Base-by-base conservation (phyloP, 2,797 vertebrate genomes). In the Anabas testudineus region DNA sequence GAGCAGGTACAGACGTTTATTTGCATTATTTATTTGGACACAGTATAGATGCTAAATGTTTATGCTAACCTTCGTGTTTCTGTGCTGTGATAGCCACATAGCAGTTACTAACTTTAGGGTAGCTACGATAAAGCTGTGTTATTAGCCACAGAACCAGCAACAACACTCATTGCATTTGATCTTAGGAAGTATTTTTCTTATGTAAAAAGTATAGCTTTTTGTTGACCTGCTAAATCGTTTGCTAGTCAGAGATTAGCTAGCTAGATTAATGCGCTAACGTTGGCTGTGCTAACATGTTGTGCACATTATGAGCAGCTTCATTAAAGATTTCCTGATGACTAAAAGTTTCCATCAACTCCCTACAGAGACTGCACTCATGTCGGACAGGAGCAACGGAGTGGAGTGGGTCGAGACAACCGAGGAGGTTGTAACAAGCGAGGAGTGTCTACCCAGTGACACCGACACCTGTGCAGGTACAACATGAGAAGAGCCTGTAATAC, bases 361-460 rank as follows among this genome's bases (percentile, higher is more conserved):
- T 13, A 0, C 58, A 78, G 57, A 71, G 41, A 7, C 7, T 61
- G 55, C 41, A 67, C 45, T 66, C 52, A 93, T 93, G 91, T 87
- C 92, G 56, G 74, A 18, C 58, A 76, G 62, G 52, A 74, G 57
- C 26, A 45, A 10, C 60, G 55, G 58, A 1, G 81, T 87, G 73
- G 84, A 90, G 77, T 93, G 90, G 91, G 86, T 90, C 1, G 92
- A 92, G 28, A 65, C 89, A 1, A 71, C 86, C 6, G 91, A 90
- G 61, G 90, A 90, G 61, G 87, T 91, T 1, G 84, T 91, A 13
- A 64, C 86, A 3, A 79, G 81, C 7, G 87, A 90, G 43, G 88
- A 86, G 58, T 76, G 71, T 13, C n/a, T 86, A 0, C 34, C 74
- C 1, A 8, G 59, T 26, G 79, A 78, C 3, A 52, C 34, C 53